Base-by-base conservation (phyloP, 2,888 invertebrate species). In the Clostera curtula region DNA sequence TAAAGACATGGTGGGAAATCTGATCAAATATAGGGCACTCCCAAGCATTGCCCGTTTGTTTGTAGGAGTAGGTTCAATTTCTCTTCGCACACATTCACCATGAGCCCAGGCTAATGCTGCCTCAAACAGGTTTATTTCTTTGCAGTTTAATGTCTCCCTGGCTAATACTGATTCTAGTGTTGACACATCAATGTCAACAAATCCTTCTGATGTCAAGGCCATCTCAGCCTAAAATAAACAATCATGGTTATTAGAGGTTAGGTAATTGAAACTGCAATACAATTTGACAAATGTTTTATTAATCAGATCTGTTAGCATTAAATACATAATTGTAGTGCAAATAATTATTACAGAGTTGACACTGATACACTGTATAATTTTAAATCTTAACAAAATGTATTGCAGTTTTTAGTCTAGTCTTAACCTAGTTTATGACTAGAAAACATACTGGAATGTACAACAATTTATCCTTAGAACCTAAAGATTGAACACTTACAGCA, bases 121-220 rank as follows among this genome's bases (percentile, higher is more conserved):
- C 66, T 95, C 93, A 74, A 97, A 91, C 24, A 95, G 82, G 65
- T 93, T 91, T 50, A 94, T 92, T 82, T 98, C 98, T 72, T 95
- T 95, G 68, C 96, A 96, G 73, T 97, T 97, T 22, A 98, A 86
- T 2, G 97, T 97, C 79, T 98, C 97, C 43, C 97, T 88, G 27
- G 91, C 91, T 49, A 98, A 86, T 48, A 97, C 95, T 33, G 94
- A 94, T 71, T 95, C 93, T 52, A 97, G 87, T 12, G 97, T 97
- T 47, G 94, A 92, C 55, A 93, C 90, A 76, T 97, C 97, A 61
- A 98, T 96, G 69, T 98, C 97, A 43, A 94, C 92, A 84, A 98
- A 97, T 48, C 97, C 97, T 61, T 97, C 97, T 0, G 97, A 96
- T 48, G 91, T 92, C 51, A 98, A 88, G 31, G 97, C 97, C 91